Evolutionary conservation across 2,888 invertebrate species (phyloP), one percentile per base, ranked within the genome.

Genomic region (Melanotus villosus): DNA sequence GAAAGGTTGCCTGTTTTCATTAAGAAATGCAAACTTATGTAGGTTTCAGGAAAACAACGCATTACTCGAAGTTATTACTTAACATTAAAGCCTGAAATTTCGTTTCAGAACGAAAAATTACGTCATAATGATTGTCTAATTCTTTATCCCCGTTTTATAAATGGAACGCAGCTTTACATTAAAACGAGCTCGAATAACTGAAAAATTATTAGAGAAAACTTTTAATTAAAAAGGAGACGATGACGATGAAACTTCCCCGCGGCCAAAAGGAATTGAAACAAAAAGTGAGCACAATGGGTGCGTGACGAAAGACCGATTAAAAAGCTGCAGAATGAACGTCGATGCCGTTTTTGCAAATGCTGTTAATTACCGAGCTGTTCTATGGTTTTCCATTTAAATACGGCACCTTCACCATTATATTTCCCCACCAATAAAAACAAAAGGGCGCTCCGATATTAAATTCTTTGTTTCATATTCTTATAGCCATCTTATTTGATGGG

Each of bases 331-430:
- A 77, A 75, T 72, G 76, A 74, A 76, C 73, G 77, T 68, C 75
- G 71, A 76, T 76, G 77, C 76, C 76, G 76, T 78, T 78, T 78
- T 77, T 78, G 77, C 76, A 79, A 80, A 80, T 80, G 78, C 76
- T 78, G 80, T 79, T 80, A 80, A 80, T 80, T 80, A 80, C 45
- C 54, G 60, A 64, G 21, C 41, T 64, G 45, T 30, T 68, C 68
- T 59, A 65, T 58, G 68, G 59, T 45, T 58, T 68, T 65, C 68
- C 50, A 68, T 54, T 68, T 64, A 59, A 64, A 32, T 52, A 52
- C 10, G 30, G 14, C 14, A 32, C 52, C 18, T 52, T 52, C 26
- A 18, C 32, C 47, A 47, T 47, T 23, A 47, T 26, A 45, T 9
- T 19, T 6, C 16, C 9, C 10, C 23, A 12, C 5, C 19, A 19